phyloP scores from a whole-genome alignment of 1,140 invertebrate species.

The Stenopsyche tienmushanensis region DNA sequence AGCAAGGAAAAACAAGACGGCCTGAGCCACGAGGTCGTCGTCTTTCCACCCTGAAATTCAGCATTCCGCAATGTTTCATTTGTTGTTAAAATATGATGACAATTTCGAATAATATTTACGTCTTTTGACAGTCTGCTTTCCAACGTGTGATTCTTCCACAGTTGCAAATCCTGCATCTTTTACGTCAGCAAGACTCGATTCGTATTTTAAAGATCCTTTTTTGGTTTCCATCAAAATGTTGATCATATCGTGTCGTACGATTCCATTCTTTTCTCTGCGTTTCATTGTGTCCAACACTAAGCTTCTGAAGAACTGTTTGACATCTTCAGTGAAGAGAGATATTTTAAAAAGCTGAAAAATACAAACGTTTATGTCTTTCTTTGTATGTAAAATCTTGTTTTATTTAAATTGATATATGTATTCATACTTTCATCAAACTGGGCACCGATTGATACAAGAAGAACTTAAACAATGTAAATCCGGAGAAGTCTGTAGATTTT shows the following conservation, averaged over 20 bases:
- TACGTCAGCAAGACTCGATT: neutral
- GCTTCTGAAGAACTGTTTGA: slow-evolving; percentile 37
- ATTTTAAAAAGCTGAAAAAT: too few species aligned
- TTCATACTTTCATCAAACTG: neutral
- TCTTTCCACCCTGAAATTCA: slow-evolving; percentile 39
- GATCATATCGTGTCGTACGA: slow-evolving; percentile 46
- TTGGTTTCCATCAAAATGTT: slow-evolving; percentile 47
- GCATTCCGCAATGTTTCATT: slow-evolving; percentile 46
- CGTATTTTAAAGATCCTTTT: slow-evolving; percentile 39
- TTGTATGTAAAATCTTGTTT: neutral
- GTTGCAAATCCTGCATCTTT: slow-evolving; percentile 44
- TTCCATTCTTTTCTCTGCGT: slow-evolving; percentile 39
- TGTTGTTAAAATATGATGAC: too few species aligned
- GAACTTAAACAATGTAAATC: slow-evolving; percentile 43
- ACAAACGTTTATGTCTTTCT: too few species aligned
- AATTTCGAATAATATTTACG: too few species aligned
- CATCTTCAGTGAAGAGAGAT: neutral
- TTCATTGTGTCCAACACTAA: slow-evolving; percentile 41
- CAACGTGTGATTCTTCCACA: slow-evolving; percentile 43
- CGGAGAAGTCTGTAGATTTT: slow-evolving; percentile 44
- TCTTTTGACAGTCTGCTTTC: slow-evolving; percentile 33
- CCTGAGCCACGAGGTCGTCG: slow-evolving; percentile 48
- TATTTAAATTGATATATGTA: neutral
- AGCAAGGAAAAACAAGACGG: slow-evolving; percentile 53
- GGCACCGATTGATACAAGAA: slow-evolving; percentile 18